phyloP scores from a whole-genome alignment of 2,888 invertebrate species.

The Nemotelus nigrinus region DNA sequence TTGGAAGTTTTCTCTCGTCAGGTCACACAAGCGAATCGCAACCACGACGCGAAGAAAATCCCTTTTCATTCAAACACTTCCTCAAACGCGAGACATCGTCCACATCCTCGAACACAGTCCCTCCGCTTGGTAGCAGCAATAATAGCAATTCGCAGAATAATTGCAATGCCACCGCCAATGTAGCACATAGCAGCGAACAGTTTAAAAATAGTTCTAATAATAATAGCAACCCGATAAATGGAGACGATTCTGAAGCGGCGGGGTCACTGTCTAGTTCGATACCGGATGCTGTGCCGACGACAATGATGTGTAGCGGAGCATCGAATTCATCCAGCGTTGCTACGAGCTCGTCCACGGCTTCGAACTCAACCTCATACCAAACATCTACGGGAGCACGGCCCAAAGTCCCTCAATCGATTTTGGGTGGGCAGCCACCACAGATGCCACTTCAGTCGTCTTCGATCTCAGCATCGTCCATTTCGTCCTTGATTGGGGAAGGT shows the following conservation, averaged over 20 bases:
- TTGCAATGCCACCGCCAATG: slow-evolving; percentile 47
- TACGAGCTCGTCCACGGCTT: slow-evolving; percentile 65
- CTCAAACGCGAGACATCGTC: slow-evolving; percentile 70
- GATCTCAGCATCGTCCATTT: slow-evolving; percentile 49
- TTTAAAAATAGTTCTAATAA: slow-evolving; percentile 41
- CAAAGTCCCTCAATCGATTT: slow-evolving; percentile 69
- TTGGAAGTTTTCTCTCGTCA: background rate
- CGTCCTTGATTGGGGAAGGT: slow-evolving; percentile 51
- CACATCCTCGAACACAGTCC: slow-evolving; percentile 7
- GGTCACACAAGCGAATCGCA: slow-evolving; percentile 47
- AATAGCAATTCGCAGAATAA: slow-evolving; percentile 53
- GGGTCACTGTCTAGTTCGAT: slow-evolving; percentile 11
- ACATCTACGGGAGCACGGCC: slow-evolving; percentile 78
- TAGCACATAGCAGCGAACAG: slow-evolving; percentile 42
- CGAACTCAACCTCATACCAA: slow-evolving; percentile 53
- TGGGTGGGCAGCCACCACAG: slow-evolving; percentile 57
- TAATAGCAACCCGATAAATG: slow-evolving; percentile 35
- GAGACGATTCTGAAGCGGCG: slow-evolving; percentile 9
- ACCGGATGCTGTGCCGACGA: slow-evolving; percentile 4
- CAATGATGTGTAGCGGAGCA: slow-evolving; percentile 25
- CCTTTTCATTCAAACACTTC: slow-evolving; percentile 88
- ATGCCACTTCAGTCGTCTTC: slow-evolving; percentile 57
- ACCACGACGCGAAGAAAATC: slow-evolving; percentile 71
- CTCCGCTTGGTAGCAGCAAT: slow-evolving; percentile 41
- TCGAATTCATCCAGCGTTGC: slow-evolving; percentile 53